phyloP scores from a whole-genome alignment of 2,797 vertebrate genomes.

The Anguilla obscura region DNA sequence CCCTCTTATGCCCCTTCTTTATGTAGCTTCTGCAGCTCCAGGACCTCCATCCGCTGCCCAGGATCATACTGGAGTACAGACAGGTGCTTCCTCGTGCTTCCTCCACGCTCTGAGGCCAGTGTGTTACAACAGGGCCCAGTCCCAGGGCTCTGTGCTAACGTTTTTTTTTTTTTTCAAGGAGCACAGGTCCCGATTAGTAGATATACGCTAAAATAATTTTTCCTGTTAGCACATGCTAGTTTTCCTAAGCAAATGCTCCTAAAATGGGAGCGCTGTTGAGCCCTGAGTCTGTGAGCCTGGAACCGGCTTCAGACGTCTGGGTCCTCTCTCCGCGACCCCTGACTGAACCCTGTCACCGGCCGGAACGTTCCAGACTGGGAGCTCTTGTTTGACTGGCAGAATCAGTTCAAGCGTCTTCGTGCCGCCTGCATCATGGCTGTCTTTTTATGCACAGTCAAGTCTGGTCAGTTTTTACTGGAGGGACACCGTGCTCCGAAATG shows the following conservation, averaged over 20 bases:
- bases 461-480: neutral
- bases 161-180: no score
- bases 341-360: neutral
- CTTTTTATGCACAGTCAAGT: neutral
- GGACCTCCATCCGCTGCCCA: slow-evolving; percentile 87
- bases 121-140: neutral
- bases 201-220: no score
- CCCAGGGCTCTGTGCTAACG: no score
- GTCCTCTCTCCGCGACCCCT: neutral
- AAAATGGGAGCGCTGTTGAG: no score
- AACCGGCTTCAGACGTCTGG: neutral
- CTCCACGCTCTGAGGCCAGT: neutral
- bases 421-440: neutral
- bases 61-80: slow-evolving; percentile 87
- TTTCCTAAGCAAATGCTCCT: no score
- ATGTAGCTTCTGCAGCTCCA: slow-evolving; percentile 81
- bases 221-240: no score
- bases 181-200: no score
- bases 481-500: neutral
- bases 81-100: slow-evolving; percentile 67
- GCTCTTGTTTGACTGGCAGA: neutral
- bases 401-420: neutral
- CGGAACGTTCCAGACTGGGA: neutral
- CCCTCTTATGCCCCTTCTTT: neutral
- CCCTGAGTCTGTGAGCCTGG: neutral